A percentile compares a stretch with the other conserved stretches of the same genome.
Conservation (phyloP, 2,797 vertebrate genomes). For the Euphonia xanthogaster region DNA sequence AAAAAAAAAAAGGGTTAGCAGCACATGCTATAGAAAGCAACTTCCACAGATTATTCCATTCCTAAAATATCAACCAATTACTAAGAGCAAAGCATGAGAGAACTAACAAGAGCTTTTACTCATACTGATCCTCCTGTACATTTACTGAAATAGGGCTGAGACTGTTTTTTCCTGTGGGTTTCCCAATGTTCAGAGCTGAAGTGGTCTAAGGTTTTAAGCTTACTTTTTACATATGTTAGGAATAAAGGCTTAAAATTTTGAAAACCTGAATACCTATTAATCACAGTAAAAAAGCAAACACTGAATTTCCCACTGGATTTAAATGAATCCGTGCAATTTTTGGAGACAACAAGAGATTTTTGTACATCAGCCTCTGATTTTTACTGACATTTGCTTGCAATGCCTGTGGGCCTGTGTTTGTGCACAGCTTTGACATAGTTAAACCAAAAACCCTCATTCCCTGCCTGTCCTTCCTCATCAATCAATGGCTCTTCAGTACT, state of each 20-base stretch:
- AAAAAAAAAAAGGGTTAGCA: neutral
- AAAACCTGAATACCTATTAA: neutral
- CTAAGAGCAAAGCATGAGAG: neutral
- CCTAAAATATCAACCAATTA: conserved; percentile 34
- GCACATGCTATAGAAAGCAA: neutral
- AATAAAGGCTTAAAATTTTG: neutral
- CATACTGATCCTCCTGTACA: neutral
- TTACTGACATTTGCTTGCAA: neutral
- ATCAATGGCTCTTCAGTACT: neutral
- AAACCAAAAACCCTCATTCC: neutral
- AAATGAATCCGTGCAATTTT: neutral
- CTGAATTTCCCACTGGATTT: neutral
- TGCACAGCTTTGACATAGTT: neutral
- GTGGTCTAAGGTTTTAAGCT: neutral
- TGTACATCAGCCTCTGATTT: neutral
- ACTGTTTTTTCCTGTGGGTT: neutral
- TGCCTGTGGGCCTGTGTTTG: neutral
- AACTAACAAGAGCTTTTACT: conserved; percentile 11
- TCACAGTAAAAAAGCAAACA: neutral
- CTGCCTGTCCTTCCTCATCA: neutral
- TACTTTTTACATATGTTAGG: neutral
- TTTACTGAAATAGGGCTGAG: neutral
- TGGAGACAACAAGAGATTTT: neutral
- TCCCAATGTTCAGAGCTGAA: neutral
- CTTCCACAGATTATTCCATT: conserved; percentile 18